Base-by-base conservation (phyloP, 2,797 vertebrate genomes). In the Sebastiscus tertius region DNA sequence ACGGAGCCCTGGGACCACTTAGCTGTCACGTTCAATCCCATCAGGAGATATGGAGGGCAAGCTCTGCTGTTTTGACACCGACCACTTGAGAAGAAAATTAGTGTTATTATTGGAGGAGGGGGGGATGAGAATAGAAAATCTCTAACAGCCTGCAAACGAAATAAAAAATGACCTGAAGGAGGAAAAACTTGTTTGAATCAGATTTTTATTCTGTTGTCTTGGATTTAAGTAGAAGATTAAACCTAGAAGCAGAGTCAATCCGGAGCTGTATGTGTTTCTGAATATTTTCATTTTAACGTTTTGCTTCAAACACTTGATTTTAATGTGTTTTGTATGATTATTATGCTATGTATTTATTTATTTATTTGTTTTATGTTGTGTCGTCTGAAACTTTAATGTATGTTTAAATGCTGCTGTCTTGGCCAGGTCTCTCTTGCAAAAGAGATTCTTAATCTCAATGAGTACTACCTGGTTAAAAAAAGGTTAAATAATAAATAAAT, bases 1-100 rank as follows among this genome's bases (percentile, higher is more conserved):
- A 95, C 82, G 92, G 94, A 94, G 94, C 95, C 94, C 81, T 59
- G 94, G 97, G 95, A 96, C 97, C 95, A 97, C 97, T 98, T 97
- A 97, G 95, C 96, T 97, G 97, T 97, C 96, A 96, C 94, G 96
- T 96, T 94, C 97, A 97, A 97, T 97, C 78, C 86, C 86, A 93
- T 87, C 87, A 92, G 94, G 88, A 88, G 78, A 84, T 76, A 66
- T 56, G 80, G 61, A 78, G 59, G 71, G 68, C 31, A 14, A 84
- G 67, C 77, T 63, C 67, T 56, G 68, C 61, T 80, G 84, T 85
- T 88, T 86, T 92, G 93, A 94, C 92, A 93, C 79, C 80, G 62
- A 86, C 77, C 88, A 91, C 89, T 93, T 93, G 82, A 92, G 85
- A 89, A 58, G 61, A 82, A 85, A 92, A 94, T 91, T 84, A 80